Evolutionary conservation across 2,113 vertebrate species (phyloP), one percentile per base, ranked within the genome.

Genomic region (Tichodroma muraria): DNA sequence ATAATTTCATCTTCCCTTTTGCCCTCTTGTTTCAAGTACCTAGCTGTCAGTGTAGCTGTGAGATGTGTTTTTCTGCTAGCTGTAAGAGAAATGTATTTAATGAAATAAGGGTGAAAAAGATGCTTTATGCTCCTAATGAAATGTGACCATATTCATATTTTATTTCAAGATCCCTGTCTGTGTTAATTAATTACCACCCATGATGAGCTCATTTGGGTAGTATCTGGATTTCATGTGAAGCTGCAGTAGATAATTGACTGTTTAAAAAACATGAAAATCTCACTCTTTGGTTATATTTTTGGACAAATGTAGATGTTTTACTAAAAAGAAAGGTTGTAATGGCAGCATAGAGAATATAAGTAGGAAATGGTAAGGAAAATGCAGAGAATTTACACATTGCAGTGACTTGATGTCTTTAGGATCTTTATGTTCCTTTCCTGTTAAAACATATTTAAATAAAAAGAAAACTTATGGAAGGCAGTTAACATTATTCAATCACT

Each of bases 141-240:
- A 80, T 79, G 83, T 82, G 91, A 85, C 68, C 57, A 44, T 45
- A 72, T 66, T 89, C 25, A 69, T 78, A 65, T 86, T 89, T 92
- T 93, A 89, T 92, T 96, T 96, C 54, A 80, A 89, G 91, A 64
- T 79, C 53, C 61, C 49, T 18, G 11, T 80, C 17, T 28, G 38
- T 92, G 65, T 83, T 95, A 96, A 94, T 97, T 96, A 96, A 97
- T 96, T 89, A 89, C 50, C 72, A 93, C 71, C 63, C 44, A 73
- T 23, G 73, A 91, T 88, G 94, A 92, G 47, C 68, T 93, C 85
- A 53, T 96, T 92, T 68, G 31, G 53, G 78, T 76, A 80, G 44
- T 37, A 17, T 64, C 54, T 75, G 85, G 38, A 66, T 96, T 97
- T 96, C 88, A 88, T 72, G 70, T 70, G 86, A 64, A 76, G 89